Evolutionary conservation across 2,797 vertebrate species (phyloP), one percentile per base, ranked within the genome.

Genomic region (Spinus olivaceus): DNA sequence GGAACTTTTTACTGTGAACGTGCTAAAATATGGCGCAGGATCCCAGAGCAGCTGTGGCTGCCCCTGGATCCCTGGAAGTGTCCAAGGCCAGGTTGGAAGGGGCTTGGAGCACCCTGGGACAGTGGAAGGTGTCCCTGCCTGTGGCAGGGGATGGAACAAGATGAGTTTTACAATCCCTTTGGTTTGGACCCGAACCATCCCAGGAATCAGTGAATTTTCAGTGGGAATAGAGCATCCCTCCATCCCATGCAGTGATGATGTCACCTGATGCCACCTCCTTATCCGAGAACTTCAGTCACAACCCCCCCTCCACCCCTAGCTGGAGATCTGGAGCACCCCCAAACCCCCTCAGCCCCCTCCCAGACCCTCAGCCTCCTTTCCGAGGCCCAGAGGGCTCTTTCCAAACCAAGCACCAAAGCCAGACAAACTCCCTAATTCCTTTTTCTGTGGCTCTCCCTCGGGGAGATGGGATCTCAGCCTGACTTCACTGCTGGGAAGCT

Each of bases 81-180:
- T 2, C 21, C 49, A 4, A 21, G 30, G 46, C 27, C 63, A 24
- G n/a, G 49, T 0, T 41, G 41, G 41, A 41, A 8, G 0, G 27
- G 19, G 12, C 27, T 24, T 50, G 37, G 32, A 71, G 19, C 13
- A 28, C 0, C 12, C 27, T 14, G 44, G 37, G 2, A 1, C 0
- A 2, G 37, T 7, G 28, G 28, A 7, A 15, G 9, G 6, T 47
- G 37, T 24, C 32, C 50, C 22, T 70, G 49, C 53, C 8, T 10
- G 0, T 23, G 65, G 65, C 17, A 32, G 9, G 32, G 13, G 12
- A 7, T 54, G 42, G 32, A 4, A 46, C 3, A 1, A 4, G 59
- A 39, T 33, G 39, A 22, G 28, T 12, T 20, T 46, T 59, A 46
- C 8, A 14, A 2, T 22, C 14, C 10, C 28, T 41, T 41, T 41